Base-by-base conservation (phyloP, 2,888 invertebrate genomes). In the Horisme vitalbata region DNA sequence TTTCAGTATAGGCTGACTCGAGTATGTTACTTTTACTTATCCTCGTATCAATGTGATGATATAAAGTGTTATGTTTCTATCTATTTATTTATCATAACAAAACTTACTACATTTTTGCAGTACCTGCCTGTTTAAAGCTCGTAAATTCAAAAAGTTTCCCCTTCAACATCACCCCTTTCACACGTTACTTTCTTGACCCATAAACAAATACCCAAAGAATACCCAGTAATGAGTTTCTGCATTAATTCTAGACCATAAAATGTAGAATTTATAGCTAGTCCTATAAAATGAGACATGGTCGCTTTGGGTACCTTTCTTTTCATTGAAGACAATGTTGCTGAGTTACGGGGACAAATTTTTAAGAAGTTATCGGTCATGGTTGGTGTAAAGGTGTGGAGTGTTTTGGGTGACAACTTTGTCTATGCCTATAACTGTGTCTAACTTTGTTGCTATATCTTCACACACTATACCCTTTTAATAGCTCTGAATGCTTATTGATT, bases 231-330 rank as follows among this genome's bases (percentile, higher is more conserved):
- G 89, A 89, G 83, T 70, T 68, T 65, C 65, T 71, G 72, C 76
- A 83, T 88, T 86, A 85, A 84, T 85, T 87, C 86, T 85, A 85
- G 83, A 69, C 75, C 83, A 87, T 89, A 89, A 89, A 89, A 68
- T 87, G 71, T 64, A 62, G 68, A 81, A 84, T 88, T 88, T 89
- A 89, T 83, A 79, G 73, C 80, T 77, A 73, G 87, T 81, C 75
- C 83, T 81, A 85, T 86, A 79, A 86, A 86, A 86, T 85, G 75
- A 68, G 87, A 82, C 81, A 84, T 70, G 86, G 84, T 83, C 71
- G 71, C 73, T 79, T 76, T 70, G 60, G 61, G 60, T 68, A 71
- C 70, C 68, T 72, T 75, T 75, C 58, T 63, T 75, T 65, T 2
- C n/a, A n/a, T n/a, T n/a, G n/a, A 13, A 34, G 48, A 83, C 84